These are phyloP conservation scores for Montipora capitata DNA, from an alignment of 92 coral and sea anemone species.

Conservation along the genomic window DNA sequence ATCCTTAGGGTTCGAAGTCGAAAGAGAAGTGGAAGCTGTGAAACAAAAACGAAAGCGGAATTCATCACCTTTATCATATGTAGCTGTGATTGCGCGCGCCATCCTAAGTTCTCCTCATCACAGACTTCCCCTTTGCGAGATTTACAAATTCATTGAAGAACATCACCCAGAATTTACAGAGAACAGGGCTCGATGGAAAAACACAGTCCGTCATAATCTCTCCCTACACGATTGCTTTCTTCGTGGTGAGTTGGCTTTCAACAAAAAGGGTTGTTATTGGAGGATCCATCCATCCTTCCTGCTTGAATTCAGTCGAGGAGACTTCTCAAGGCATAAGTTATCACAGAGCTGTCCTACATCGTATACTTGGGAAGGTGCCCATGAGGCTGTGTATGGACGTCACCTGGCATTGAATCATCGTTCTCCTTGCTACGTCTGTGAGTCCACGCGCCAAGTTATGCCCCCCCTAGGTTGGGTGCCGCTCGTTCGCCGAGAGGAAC, in stretches of 20 bases:
- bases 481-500: neutral
- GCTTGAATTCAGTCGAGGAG: slow-evolving; percentile 17
- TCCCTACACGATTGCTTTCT: slow-evolving; percentile 24
- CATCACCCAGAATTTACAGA: slow-evolving; percentile 20
- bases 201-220: slow-evolving; percentile 23
- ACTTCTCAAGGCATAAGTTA: slow-evolving; percentile 36
- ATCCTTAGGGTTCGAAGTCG: neutral
- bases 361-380: neutral
- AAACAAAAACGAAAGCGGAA: slow-evolving; percentile 1
- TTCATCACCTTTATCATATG: neutral
- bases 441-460: neutral
- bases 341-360: neutral
- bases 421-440: slow-evolving; percentile 20
- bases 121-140: slow-evolving; percentile 19
- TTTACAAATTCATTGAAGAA: slow-evolving; percentile 8
- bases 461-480: slow-evolving; percentile 7
- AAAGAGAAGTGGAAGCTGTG: neutral
- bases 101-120: slow-evolving; percentile 2
- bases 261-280: slow-evolving; percentile 13
- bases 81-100: slow-evolving; percentile 19
- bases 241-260: neutral
- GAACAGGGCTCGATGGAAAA: slow-evolving; percentile 31
- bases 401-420: neutral
- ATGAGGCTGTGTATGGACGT: neutral
- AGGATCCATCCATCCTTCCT: slow-evolving; percentile 8